phyloP scores from a whole-genome alignment of 2,113 vertebrate species.

The Apistogramma diplotaenia region DNA sequence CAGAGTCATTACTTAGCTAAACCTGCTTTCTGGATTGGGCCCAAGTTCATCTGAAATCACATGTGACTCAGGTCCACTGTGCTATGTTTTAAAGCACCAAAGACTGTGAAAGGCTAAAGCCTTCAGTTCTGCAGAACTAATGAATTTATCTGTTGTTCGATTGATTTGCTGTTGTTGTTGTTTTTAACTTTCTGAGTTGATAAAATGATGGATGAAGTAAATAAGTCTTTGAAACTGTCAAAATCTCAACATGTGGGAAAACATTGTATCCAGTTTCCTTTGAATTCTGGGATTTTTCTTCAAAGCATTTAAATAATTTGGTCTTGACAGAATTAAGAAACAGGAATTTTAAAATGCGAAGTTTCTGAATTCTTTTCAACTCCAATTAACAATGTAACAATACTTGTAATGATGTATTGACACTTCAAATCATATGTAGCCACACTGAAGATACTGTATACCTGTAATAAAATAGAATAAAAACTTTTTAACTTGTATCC shows the following conservation, averaged over 20 bases:
- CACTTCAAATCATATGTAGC: background rate
- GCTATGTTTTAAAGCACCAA: background rate
- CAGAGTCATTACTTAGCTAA: too few species aligned
- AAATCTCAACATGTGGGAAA: background rate
- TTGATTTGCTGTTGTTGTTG: too few species aligned
- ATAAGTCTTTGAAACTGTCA: background rate
- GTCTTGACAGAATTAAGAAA: background rate
- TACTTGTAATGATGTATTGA: slow-evolving; percentile 3
- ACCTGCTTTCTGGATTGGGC: too few species aligned
- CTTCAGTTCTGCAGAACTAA: background rate
- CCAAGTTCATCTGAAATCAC: too few species aligned
- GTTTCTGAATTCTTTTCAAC: background rate
- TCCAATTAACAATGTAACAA: background rate
- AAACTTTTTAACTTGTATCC: slow-evolving; percentile 33
- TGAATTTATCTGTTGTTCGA: background rate
- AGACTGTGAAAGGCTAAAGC: background rate
- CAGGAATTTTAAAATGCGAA: background rate
- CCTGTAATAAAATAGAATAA: background rate
- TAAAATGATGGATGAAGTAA: background rate
- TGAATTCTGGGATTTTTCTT: background rate
- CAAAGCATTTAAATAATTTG: background rate
- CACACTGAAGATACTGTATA: background rate
- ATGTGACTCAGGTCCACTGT: background rate
- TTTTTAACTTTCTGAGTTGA: too few species aligned
- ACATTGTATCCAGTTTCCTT: background rate